Base-by-base conservation (phyloP, 2,888 invertebrate genomes). In the Gymnoscelis rufifasciata region DNA sequence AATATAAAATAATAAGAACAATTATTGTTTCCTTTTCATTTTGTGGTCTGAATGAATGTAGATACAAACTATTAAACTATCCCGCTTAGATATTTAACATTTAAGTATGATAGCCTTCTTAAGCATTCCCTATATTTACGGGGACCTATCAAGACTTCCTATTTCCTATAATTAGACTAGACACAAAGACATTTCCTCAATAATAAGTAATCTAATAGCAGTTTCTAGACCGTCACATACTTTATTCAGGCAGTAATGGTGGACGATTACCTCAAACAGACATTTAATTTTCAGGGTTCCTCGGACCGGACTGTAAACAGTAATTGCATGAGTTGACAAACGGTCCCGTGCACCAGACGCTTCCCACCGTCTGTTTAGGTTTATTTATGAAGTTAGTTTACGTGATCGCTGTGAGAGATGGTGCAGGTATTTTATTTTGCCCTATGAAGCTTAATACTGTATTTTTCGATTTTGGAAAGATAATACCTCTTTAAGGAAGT, bases 291-390 rank as follows among this genome's bases (percentile, higher is more conserved):
- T 62, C 67, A 62, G 59, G 43, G 59, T 62, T 60, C 63, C 59
- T 42, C 50, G 47, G 56, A 39, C 29, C 14, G 24, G 26, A 45
- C 49, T 28, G 56, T 60, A 58, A 63, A 60, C 57, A 64, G 70
- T 70, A 71, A 74, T 73, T 72, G 66, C 51, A 43, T 53, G 62
- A 66, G 71, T 74, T 74, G 75, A 75, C 68, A 73, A 74, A 74
- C 70, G 70, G 66, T 61, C 54, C 60, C 42, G 61, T 60, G 57
- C 54, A 53, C 41, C 68, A 66, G 64, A 61, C 64, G 62, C 28
- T 74, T 71, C 66, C 66, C 68, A 68, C 70, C 62, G 57, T 59
- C 49, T 52, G 60, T 57, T 62, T 54, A 36, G 29, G 48, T 43
- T 52, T 56, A 46, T 52, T 52, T 57, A 57, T 37, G 39, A 38